These are phyloP conservation scores for Synergus itoensis DNA, from an alignment of 2,888 invertebrate species.

Conservation along the genomic window DNA sequence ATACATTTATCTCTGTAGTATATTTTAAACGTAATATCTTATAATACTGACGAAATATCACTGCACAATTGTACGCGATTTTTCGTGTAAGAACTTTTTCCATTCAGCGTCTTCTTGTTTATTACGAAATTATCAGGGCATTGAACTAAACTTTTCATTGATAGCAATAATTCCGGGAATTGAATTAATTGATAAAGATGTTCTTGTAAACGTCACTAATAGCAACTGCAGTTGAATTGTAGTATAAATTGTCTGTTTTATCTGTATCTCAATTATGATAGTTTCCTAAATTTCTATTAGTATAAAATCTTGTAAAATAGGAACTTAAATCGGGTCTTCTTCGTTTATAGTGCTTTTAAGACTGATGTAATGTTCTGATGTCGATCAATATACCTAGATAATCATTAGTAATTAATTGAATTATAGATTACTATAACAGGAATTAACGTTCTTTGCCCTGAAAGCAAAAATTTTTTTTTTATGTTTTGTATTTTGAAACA, in stretches of 20 bases:
- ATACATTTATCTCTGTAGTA: not conserved
- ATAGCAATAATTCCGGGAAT: not conserved
- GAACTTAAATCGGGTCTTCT: not conserved
- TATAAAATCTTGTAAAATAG: not conserved
- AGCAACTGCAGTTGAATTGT: not conserved
- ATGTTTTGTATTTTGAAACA: conserved; percentile 17
- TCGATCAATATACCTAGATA: not conserved
- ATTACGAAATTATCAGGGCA: conserved; percentile 25
- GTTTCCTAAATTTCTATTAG: not conserved
- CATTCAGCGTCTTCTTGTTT: conserved; percentile 19
- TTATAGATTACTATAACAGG: not conserved
- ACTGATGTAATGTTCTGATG: not conserved
- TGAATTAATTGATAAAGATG: not conserved
- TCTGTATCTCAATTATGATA: not conserved
- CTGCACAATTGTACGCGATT: not conserved
- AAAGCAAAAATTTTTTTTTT: not conserved
- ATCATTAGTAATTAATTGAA: not conserved
- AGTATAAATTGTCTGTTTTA: not conserved
- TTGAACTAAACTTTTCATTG: not conserved
- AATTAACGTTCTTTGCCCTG: conserved; percentile 34
- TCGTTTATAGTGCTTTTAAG: not conserved
- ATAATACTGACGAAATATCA: not conserved
- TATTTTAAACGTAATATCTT: not conserved
- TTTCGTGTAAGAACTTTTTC: conserved; percentile 22
- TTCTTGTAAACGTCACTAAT: not conserved